Evolutionary conservation across 2,888 invertebrate genomes (phyloP).

Genomic region (Eupithecia vulgata): DNA sequence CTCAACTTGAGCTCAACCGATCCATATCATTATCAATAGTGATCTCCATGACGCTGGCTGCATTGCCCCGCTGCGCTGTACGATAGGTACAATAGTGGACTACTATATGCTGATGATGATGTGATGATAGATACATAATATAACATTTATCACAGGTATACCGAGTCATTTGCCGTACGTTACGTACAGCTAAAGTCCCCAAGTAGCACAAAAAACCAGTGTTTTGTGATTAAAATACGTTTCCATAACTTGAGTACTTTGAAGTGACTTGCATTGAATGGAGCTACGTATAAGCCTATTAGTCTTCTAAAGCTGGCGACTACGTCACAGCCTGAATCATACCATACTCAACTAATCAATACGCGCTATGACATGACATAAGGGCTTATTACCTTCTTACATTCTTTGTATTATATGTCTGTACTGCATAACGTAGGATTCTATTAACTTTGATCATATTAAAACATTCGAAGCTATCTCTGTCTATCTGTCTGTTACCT

Average conservation of each 20-base stretch:
- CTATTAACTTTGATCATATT: no score
- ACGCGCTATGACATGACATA: constrained; percentile 25
- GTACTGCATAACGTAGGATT: no score
- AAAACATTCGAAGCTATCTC: no score
- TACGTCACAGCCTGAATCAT: constrained; percentile 28
- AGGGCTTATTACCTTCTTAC: constrained; percentile 5
- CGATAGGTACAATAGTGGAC: no score
- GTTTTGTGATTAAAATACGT: not conserved
- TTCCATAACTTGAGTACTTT: not conserved
- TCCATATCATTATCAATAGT: no score
- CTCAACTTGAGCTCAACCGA: no score
- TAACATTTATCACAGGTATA: not conserved
- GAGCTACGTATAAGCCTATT: constrained; percentile 29
- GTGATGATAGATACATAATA: not conserved
- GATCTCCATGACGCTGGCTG: not conserved
- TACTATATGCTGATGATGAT: no score
- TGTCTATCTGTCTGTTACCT: no score
- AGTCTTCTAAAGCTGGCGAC: constrained; percentile 22
- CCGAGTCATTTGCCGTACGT: not conserved
- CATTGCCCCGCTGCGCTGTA: not conserved
- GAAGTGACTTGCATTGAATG: constrained; percentile 13
- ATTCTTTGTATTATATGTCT: not conserved
- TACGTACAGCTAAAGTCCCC: no score
- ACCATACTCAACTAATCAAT: constrained; percentile 22
- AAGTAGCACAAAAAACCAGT: not conserved